Conservation (phyloP, 2,113 vertebrate genomes). For the Phainopepla nitens region DNA sequence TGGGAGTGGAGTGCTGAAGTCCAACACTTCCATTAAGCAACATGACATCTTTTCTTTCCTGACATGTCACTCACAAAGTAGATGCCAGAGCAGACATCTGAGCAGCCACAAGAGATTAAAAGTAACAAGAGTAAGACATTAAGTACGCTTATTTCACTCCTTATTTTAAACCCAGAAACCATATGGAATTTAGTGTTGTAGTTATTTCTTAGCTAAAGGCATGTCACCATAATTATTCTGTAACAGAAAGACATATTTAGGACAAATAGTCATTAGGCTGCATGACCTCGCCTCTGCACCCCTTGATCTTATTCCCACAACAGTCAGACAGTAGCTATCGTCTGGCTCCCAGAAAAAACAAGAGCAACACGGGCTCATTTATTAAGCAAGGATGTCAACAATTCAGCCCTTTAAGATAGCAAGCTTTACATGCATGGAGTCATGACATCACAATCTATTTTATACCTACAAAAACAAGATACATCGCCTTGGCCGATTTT, state of each 20-base stretch:
- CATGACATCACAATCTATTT: slow-evolving; percentile 38
- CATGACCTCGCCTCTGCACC: neutral
- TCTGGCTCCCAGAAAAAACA: neutral
- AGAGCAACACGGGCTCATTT: neutral
- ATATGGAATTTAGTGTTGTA: neutral
- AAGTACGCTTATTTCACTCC: neutral
- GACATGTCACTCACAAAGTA: neutral
- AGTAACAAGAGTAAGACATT: neutral
- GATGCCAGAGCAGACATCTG: neutral
- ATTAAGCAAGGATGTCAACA: neutral
- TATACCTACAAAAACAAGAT: neutral
- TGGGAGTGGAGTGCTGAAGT: neutral
- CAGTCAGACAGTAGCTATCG: neutral
- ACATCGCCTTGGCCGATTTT: neutral
- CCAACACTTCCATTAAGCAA: neutral
- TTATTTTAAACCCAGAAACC: neutral
- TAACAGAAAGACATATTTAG: neutral
- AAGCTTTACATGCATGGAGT: neutral
- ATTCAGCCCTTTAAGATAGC: neutral
- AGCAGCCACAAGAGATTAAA: neutral
- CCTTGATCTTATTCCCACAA: neutral
- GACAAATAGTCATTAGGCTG: neutral
- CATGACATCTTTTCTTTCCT: neutral
- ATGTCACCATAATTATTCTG: neutral
- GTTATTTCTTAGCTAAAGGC: neutral